Conservation (phyloP, 2,888 invertebrate species). For the Hartigia nigra region DNA sequence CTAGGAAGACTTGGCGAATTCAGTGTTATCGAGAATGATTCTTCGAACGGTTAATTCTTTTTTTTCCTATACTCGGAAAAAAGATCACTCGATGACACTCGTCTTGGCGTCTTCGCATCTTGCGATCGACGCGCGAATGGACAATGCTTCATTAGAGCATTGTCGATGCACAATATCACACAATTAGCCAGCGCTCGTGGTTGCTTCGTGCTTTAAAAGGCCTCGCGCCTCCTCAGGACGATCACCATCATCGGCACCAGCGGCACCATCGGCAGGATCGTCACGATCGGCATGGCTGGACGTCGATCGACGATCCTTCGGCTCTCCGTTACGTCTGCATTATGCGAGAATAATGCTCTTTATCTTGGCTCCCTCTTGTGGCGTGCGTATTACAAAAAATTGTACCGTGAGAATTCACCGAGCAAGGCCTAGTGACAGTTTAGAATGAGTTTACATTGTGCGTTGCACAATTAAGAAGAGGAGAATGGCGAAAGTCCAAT, state of each 20-base stretch:
- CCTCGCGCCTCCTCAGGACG: slow-evolving; percentile 24
- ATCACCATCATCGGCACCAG: slow-evolving; percentile 23
- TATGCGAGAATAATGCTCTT: slow-evolving; percentile 42
- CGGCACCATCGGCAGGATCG: slow-evolving; percentile 25
- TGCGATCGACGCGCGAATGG: slow-evolving; percentile 28
- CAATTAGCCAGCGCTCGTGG: slow-evolving; percentile 53
- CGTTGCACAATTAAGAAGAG: neutral
- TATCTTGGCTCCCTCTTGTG: slow-evolving; percentile 26
- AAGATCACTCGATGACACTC: slow-evolving; percentile 2
- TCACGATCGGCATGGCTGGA: slow-evolving; percentile 50
- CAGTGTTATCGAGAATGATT: neutral
- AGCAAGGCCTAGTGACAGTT: neutral
- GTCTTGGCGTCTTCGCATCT: neutral
- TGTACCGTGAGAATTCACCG: neutral
- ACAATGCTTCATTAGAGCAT: slow-evolving; percentile 65
- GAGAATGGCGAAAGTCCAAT: neutral
- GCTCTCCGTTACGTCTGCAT: slow-evolving; percentile 17
- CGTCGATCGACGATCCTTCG: slow-evolving; percentile 55
- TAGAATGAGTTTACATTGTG: neutral
- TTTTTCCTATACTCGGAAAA: neutral
- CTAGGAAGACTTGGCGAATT: neutral
- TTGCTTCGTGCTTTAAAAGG: slow-evolving; percentile 28
- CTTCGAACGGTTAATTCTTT: neutral
- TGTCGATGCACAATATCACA: slow-evolving; percentile 62
- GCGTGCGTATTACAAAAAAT: neutral